Base-by-base conservation (phyloP, 1,140 invertebrate genomes). In the Cataglyphis hispanica region DNA sequence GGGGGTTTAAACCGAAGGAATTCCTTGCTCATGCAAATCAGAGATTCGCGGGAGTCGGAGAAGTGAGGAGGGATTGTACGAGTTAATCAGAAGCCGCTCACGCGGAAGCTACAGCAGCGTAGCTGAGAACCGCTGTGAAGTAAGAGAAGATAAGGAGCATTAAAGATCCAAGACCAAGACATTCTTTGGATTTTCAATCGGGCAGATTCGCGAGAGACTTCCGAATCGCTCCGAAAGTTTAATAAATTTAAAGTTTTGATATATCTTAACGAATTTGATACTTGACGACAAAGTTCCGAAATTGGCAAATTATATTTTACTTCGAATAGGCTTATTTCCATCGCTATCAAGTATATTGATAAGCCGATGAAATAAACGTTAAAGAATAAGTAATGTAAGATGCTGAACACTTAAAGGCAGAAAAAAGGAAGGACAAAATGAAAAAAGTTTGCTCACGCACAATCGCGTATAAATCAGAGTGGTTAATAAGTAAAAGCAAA, bases 11-110 rank as follows among this genome's bases (percentile, higher is more conserved):
- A 92, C 91, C 88, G 89, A 90, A 91, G 91, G 89, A 92, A 93
- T 93, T 93, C 85, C 90, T 91, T 91, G 89, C 89, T 94, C 93
- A 94, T 93, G 93, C 93, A 93, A 94, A 93, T 94, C 90, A 86
- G 90, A 88, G 88, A 92, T 91, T 90, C 90, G 75, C 75, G 76
- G 85, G 69, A 77, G 78, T 60, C 67, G 61, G 85, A 70, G 85
- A 83, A 75, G 77, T 85, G 69, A 78, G 69, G 70, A 84, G 80
- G 88, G 87, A 92, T 89, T 92, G 87, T 88, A 90, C 78, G 86
- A 92, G 92, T 91, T 93, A 92, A 93, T 93, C 91, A 92, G 89
- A 77, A 89, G 72, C 83, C 84, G 84, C 81, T 92, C 86, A 87
- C 58, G 89, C 86, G 92, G 88, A 92, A 93, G 83, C 50, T 66